Base-by-base conservation (phyloP, 2,797 vertebrate species). In the Urophycis tenuis region DNA sequence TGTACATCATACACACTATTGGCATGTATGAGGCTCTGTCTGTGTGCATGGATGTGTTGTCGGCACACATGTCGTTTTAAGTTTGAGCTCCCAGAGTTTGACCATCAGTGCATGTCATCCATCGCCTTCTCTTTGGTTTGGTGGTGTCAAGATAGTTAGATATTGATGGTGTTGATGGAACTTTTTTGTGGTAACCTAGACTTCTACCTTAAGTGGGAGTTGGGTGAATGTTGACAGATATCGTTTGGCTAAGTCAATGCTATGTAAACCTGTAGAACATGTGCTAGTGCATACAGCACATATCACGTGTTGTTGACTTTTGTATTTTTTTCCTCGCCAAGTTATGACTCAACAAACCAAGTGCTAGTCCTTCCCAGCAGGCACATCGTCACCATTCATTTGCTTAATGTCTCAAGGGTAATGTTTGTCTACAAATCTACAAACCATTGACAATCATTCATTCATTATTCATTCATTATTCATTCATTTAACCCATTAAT, bases 191-290 rank as follows among this genome's bases (percentile, higher is more conserved):
- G 64, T 72, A 77, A 81, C 70, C 71, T 74, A 71, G 72, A 73
- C 79, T 75, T 76, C 45, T n/a, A 73, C 64, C 76, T 80, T 71
- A 72, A 34, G 8, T 64, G 39, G 78, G 29, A 73, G 25, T 75
- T 34, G 49, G 35, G 22, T 82, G 81, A 82, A 83, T 78, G 85
- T 73, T 83, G 17, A 86, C 81, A 77, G 78, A 49, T 22, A 19
- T 75, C 33, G 71, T 64, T 34, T 30, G 14, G 31, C 32, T 33
- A 79, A 82, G 77, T 81, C 36, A 39, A 29, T 78, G 72, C 70
- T 71, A 41, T 75, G 77, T 74, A 81, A 86, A 82, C 82, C 79
- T 80, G 85, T 84, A 74, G 71, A 83, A 84, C 77, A 3, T 80
- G 77, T 77, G 82, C 69, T 78, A 32, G 78, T 79, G 49, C 33